Conservation (phyloP, 2,797 vertebrate genomes). For the Lepilemur septentrionalis region DNA sequence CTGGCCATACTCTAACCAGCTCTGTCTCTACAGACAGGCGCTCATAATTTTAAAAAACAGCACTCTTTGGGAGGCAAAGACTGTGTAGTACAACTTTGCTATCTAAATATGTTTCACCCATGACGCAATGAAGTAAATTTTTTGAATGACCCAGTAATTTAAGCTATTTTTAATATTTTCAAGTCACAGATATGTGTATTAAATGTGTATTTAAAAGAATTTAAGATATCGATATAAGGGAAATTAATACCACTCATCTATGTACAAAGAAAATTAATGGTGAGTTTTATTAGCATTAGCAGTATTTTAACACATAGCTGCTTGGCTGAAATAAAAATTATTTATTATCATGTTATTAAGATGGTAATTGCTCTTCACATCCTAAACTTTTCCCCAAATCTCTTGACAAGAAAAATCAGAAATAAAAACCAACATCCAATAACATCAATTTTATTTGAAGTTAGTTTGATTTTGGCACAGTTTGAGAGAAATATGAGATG, state of each 20-base stretch:
- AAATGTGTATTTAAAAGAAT: not conserved
- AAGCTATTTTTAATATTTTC: not conserved
- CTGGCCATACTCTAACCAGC: not conserved
- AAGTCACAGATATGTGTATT: not conserved
- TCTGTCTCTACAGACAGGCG: not conserved
- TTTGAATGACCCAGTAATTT: not conserved
- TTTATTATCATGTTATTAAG: slow-evolving; percentile 29
- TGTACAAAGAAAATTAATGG: not conserved
- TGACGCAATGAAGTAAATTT: not conserved
- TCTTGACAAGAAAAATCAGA: slow-evolving; percentile 31
- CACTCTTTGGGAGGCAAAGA: not conserved
- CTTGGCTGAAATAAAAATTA: slow-evolving; percentile 22
- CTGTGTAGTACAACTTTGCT: not conserved
- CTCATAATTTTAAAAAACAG: not conserved
- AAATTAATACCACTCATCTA: not conserved
- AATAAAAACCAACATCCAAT: not conserved
- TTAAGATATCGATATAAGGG: not conserved
- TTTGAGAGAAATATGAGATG: slow-evolving; percentile 1
- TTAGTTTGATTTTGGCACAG: slow-evolving; percentile 24
- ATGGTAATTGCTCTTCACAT: not conserved
- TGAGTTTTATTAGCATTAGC: not conserved
- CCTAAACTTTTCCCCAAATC: not conserved
- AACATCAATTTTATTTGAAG: slow-evolving; percentile 34
- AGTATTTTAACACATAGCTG: slow-evolving; percentile 26
- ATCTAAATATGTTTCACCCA: not conserved